A percentile compares a stretch with the other conserved stretches of the same genome.
Conservation (phyloP, 2,113 vertebrate genomes). For the Mobula hypostoma region DNA sequence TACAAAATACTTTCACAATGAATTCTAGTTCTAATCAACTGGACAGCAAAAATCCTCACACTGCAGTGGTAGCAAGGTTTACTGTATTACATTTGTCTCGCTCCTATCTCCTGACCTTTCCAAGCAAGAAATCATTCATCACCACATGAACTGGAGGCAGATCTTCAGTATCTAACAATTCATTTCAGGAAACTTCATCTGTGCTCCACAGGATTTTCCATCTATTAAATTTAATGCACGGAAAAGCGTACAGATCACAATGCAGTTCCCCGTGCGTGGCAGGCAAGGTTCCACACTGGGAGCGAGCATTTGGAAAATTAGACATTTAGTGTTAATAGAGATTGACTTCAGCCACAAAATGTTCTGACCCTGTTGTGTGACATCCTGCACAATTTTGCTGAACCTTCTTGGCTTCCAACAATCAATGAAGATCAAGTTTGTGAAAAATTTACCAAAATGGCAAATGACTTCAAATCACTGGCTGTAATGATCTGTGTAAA, state of each 20-base stretch:
- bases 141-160: background rate
- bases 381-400: background rate
- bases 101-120: too few species aligned
- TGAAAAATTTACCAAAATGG: background rate
- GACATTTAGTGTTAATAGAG: conserved; percentile 19
- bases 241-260: background rate
- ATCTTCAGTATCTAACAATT: background rate
- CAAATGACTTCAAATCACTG: background rate
- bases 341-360: background rate
- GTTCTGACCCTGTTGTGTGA: background rate
- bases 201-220: background rate
- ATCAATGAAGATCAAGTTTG: background rate
- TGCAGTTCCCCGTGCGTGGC: background rate
- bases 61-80: background rate
- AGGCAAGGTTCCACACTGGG: background rate
- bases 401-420: background rate
- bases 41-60: background rate
- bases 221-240: conserved; percentile 3
- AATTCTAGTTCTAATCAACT: background rate
- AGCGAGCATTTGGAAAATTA: conserved; percentile 25
- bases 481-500: background rate
- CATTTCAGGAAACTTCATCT: background rate
- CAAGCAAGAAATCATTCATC: background rate
- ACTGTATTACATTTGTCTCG: background rate
- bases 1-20: background rate